Conservation (phyloP, 2,113 vertebrate species). For the Semnornis frantzii region DNA sequence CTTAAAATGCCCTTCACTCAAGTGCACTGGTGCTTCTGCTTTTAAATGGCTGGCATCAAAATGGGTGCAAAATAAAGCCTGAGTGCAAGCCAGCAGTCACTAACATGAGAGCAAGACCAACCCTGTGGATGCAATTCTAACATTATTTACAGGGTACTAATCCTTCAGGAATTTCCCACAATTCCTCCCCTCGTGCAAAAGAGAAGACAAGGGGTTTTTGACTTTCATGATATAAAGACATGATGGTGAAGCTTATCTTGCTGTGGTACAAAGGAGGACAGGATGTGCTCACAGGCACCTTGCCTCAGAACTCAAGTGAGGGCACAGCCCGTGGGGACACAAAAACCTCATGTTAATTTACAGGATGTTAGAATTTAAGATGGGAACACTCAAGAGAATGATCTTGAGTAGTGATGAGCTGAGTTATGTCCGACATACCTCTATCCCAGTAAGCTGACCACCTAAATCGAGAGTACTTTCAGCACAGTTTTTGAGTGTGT, state of each 20-base stretch:
- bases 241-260: neutral
- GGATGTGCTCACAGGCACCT: neutral
- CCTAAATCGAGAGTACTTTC: neutral
- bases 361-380: neutral
- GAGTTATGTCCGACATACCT: neutral
- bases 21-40: neutral
- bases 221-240: neutral
- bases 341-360: neutral
- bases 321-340: neutral
- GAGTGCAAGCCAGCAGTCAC: neutral
- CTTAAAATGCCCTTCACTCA: neutral
- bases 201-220: neutral
- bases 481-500: fast-evolving
- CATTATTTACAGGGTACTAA: neutral
- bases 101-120: neutral
- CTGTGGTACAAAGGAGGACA: neutral
- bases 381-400: neutral
- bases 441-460: neutral
- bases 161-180: slow-evolving; percentile 6
- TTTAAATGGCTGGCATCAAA: neutral
- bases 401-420: too few species aligned
- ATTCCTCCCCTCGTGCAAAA: neutral
- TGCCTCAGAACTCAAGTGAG: neutral
- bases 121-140: neutral
- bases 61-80: neutral